Evolutionary conservation across 37 sponge, comb jelly and placozoan species (phyloP).

Genomic region (Crambe crambe): DNA sequence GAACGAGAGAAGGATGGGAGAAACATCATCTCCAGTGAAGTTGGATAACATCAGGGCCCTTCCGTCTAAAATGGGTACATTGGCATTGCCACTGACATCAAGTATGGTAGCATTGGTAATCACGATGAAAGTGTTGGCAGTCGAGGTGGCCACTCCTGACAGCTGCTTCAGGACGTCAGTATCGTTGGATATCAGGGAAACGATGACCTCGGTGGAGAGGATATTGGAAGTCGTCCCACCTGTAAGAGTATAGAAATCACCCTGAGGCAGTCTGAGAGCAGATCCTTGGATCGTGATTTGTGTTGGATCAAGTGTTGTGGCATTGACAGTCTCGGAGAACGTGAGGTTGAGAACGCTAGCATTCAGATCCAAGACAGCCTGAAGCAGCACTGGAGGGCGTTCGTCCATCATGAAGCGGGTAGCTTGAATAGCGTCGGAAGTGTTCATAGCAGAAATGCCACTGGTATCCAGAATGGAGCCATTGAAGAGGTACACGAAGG

Average conservation of each 20-base stretch:
- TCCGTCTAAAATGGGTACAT: constrained; percentile 28
- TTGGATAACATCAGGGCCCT: constrained; percentile 16
- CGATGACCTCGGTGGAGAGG: constrained; percentile 50
- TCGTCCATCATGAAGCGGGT: constrained; percentile 29
- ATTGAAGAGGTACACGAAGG: constrained; percentile 40
- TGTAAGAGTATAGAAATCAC: constrained; percentile 34
- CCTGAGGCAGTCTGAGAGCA: neutral
- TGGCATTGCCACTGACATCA: constrained; percentile 78
- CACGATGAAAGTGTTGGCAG: constrained; percentile 53
- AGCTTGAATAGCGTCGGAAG: constrained; percentile 32
- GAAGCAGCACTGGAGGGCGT: constrained; percentile 34
- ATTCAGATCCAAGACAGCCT: constrained; percentile 56
- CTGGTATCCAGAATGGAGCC: constrained; percentile 45
- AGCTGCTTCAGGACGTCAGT: constrained; percentile 66
- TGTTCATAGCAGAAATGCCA: constrained; percentile 28
- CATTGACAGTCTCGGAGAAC: constrained; percentile 84
- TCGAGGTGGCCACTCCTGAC: constrained; percentile 55
- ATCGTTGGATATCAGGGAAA: constrained; percentile 38
- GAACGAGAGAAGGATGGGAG: constrained; percentile 63
- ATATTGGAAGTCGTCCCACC: constrained; percentile 35
- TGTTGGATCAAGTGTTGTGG: constrained; percentile 49
- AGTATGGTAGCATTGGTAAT: constrained; percentile 53
- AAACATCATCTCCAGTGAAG: constrained; percentile 51
- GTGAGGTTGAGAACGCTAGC: constrained; percentile 40
- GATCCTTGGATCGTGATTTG: constrained; percentile 66